Percentiles rank a stretch among this genome's conserved stretches.
Evolutionary conservation across 35 echinoderm and acorn worm genomes (phyloP).

Genomic region (Chiridota heheva): DNA sequence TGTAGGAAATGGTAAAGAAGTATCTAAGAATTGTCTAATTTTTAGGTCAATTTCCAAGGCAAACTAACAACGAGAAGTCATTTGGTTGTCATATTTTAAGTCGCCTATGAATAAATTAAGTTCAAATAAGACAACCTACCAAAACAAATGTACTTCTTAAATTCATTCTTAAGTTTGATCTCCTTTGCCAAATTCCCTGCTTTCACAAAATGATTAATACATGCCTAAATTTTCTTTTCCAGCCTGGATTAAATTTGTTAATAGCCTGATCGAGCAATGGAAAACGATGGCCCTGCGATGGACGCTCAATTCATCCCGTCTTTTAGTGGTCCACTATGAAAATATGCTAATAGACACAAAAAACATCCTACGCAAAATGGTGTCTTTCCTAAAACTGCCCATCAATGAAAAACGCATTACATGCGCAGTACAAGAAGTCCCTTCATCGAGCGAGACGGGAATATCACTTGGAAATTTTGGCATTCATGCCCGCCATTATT

Average conservation of each 20-base stretch:
- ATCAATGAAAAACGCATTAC: constrained; percentile 5
- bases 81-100: too few species aligned
- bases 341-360: constrained; percentile 3
- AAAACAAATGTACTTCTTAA: background rate
- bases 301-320: constrained; percentile 3
- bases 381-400: constrained; percentile 18
- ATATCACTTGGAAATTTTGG: constrained; percentile 1
- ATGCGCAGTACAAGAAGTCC: constrained; percentile 20
- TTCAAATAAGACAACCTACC: background rate
- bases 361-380: constrained; percentile 15
- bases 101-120: background rate
- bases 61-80: too few species aligned
- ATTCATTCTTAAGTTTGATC: background rate
- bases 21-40: too few species aligned
- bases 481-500: too few species aligned
- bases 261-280: background rate
- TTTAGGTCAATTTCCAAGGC: too few species aligned
- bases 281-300: constrained; percentile 30
- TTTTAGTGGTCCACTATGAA: constrained; percentile 39
- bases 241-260: constrained; percentile 21
- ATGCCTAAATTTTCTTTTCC: background rate
- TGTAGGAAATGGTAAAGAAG: too few species aligned
- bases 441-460: background rate
- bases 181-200: too few species aligned
- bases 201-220: background rate